Base-by-base conservation (phyloP, 2,888 invertebrate genomes). In the Eristalinus aeneus region DNA sequence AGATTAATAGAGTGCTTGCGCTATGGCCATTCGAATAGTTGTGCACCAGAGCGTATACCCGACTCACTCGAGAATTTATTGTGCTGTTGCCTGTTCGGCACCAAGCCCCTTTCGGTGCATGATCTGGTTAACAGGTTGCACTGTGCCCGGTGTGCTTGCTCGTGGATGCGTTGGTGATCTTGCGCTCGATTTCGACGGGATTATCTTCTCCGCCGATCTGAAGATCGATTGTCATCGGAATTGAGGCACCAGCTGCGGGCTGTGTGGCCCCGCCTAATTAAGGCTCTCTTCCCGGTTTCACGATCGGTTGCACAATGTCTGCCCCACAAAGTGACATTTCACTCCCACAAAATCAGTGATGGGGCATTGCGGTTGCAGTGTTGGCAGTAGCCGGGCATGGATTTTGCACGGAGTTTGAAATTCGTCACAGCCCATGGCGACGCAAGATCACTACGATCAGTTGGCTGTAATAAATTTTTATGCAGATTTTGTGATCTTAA, bases 91-190 rank as follows among this genome's bases (percentile, higher is more conserved):
- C 46, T 73, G 60, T 68, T 64, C 58, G 22, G 39, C 36, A 80
- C 76, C 85, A 80, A 80, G 85, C 85, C 85, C 72, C 71, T 71
- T 71, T 36, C 27, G 56, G 75, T 32, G 27, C 75, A 85, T 76
- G 81, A 80, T 85, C 81, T 81, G 64, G 76, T 81, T 72, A 85
- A 65, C 85, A 85, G 76, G 85, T 85, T 85, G 61, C 46, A 56
- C 22, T 1, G 20, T n/a, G 16, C 16, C 8, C 46, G n/a, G 46
- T 16, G 39, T 9, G 8, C 46, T 2, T 16, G 16, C 16, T 27
- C 12, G 11, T 46, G 31, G 72, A 85, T 85, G 80, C 73, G 73
- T 80, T 63, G 36, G 65, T 71, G 71, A 79, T 79, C 65, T 71
- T 76, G 76, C 32, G 58, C 36, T 61, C 32, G 16, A 54, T 75